A percentile compares a stretch with the other conserved stretches of the same genome.
phyloP scores from a whole-genome alignment of 64 coral and sea anemone genomes.

The Stichodactyla helianthus region DNA sequence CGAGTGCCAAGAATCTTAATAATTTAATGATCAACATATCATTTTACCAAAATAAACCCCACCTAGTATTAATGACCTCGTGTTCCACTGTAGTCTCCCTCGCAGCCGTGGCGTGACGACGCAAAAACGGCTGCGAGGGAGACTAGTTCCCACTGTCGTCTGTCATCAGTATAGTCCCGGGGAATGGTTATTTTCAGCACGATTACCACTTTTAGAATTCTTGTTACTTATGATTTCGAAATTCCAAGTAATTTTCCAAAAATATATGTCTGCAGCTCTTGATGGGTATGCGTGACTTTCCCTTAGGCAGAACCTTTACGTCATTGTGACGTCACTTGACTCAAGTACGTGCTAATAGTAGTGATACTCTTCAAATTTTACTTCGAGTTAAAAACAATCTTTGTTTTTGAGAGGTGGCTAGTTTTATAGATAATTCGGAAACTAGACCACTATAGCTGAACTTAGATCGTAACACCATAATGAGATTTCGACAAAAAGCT shows the following conservation, averaged over 20 bases:
- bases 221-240: background rate
- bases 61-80: background rate
- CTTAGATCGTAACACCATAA: too few relatives aligned
- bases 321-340: background rate
- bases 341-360: background rate
- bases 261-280: background rate
- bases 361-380: background rate
- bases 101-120: too few relatives aligned
- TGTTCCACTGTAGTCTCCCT: background rate
- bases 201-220: background rate
- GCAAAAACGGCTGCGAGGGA: too few relatives aligned
- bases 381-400: background rate
- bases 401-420: background rate
- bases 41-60: slow-evolving; percentile 1
- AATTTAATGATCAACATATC: background rate
- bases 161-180: too few relatives aligned
- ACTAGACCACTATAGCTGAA: too few relatives aligned
- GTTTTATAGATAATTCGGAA: background rate
- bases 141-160: too few relatives aligned
- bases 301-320: background rate
- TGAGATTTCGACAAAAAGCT: too few relatives aligned
- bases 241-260: background rate
- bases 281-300: slow-evolving; percentile 15
- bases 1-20: background rate
- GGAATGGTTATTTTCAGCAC: background rate